Base-by-base conservation (phyloP, 2,797 vertebrate genomes). In the Poliocrania exsul region DNA sequence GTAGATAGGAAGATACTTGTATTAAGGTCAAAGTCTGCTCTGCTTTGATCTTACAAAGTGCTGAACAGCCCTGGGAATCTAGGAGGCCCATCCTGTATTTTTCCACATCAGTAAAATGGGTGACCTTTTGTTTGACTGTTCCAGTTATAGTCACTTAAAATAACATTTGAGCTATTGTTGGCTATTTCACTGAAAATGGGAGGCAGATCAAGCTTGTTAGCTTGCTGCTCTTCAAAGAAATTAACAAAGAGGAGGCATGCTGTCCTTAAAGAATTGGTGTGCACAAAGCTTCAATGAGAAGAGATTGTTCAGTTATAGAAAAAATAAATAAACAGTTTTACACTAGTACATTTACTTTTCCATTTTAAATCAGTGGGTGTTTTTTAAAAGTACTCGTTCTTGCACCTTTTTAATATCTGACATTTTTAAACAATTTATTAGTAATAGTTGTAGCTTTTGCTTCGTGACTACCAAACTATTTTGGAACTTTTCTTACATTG, bases 41-140 rank as follows among this genome's bases (percentile, higher is more conserved):
- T 10, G 23, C 44, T 93, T 81, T 90, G 87, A 86, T 86, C n/a
- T 47, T 47, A 17, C 49, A 57, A 77, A 87, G 31, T 69, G 42
- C 75, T 54, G 89, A 92, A 74, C 38, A 90, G 49, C 69, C 46
- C 57, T 86, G 61, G 54, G 25, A 88, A 50, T 28, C 46, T 50
- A 26, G 67, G 37, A 83, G 73, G 65, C 80, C 87, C 75, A 13
- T 74, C 28, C 54, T 93, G 94, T 94, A 69, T 95, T 96, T 96
- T 96, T 96, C 96, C 95, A 88, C 79, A 58, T 61, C 86, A 74
- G 89, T 82, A 91, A 96, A 95, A 86, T 95, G 81, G 93, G 95
- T 97, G 93, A 96, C 92, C 90, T 95, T 96, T 95, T 87, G 78
- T 94, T 73, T 93, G 90, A 87, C 91, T 94, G 95, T 93, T 94